Base-by-base conservation (phyloP, 2,888 invertebrate genomes). In the Andrena bicolor region DNA sequence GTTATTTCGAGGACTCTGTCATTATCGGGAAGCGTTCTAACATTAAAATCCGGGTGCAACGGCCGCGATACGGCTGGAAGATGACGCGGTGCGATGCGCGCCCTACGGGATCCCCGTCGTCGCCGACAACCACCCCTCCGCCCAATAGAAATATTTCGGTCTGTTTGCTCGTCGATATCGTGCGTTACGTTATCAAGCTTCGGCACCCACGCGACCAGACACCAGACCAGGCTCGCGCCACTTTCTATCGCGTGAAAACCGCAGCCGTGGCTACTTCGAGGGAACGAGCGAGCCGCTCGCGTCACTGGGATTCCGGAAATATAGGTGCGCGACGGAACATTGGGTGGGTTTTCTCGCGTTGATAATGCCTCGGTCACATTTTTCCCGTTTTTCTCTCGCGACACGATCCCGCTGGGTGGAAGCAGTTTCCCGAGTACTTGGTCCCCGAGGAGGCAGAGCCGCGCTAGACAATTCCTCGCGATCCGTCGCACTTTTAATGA, bases 11-110 rank as follows among this genome's bases (percentile, higher is more conserved):
- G 66, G 80, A 26, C 71, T 64, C 80, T 80, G 61, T 83, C 80
- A 70, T 80, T 80, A 83, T 86, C 80, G 76, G 61, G 26, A 26
- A 53, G 65, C 64, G 83, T 86, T 86, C 78, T 86, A 78, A 83
- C 80, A 86, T 80, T 86, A 80, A 80, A 86, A 86, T 86, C 72
- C 68, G 82, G 69, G 82, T 76, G 86, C 78, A 86, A 84, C 71
- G 82, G 64, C 80, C 84, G 77, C 68, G 76, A 73, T 69, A 71
- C 61, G 60, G 61, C 68, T 75, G 63, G 61, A 81, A 71, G 75
- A 76, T 60, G 77, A 83, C 53, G 74, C 73, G 81, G 81, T 75
- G 75, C 76, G 85, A 79, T 83, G 83, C 78, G 51, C 78, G 72
- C 66, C 78, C 68, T 75, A 30, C 63, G 74, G 83, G 80, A 73